A percentile compares a stretch with the other conserved stretches of the same genome.
Conservation (phyloP, 2,888 invertebrate species). For the Acleris literana region DNA sequence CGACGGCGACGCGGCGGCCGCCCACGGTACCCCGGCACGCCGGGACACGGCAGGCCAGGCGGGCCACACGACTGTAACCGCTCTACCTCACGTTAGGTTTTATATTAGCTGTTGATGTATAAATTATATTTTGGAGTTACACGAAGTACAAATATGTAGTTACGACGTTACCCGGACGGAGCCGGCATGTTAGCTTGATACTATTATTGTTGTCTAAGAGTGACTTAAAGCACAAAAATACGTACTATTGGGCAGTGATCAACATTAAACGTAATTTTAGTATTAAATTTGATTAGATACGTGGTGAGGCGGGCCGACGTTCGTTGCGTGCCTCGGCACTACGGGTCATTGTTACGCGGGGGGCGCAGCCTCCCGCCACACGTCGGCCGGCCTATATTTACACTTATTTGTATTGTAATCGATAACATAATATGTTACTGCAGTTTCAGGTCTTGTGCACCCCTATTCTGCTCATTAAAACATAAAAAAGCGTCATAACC, state of each 20-base stretch:
- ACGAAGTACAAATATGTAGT: conserved; percentile 71
- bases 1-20: conserved; percentile 36
- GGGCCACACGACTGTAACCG: conserved; percentile 63
- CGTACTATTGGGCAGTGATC: conserved; percentile 84
- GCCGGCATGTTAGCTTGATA: conserved; percentile 66
- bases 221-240: conserved; percentile 82
- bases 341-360: conserved; percentile 78
- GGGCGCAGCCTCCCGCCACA: conserved; percentile 56
- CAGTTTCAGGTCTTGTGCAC: conserved; percentile 51
- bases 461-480: conserved; percentile 45
- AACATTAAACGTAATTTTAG: conserved; percentile 82
- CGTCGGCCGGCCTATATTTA: conserved; percentile 63
- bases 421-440: conserved; percentile 72
- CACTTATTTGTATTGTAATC: conserved; percentile 75
- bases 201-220: conserved; percentile 79
- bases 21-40: not conserved
- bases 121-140: conserved; percentile 81
- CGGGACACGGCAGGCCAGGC: conserved; percentile 38
- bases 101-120: conserved; percentile 81
- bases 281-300: conserved; percentile 79
- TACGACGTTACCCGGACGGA: conserved; percentile 67
- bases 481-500: not conserved
- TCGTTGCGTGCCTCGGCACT: conserved; percentile 73
- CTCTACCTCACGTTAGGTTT: conserved; percentile 80
- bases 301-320: conserved; percentile 68